Conservation (phyloP, 2,888 invertebrate species). For the Maniola hyperantus region DNA sequence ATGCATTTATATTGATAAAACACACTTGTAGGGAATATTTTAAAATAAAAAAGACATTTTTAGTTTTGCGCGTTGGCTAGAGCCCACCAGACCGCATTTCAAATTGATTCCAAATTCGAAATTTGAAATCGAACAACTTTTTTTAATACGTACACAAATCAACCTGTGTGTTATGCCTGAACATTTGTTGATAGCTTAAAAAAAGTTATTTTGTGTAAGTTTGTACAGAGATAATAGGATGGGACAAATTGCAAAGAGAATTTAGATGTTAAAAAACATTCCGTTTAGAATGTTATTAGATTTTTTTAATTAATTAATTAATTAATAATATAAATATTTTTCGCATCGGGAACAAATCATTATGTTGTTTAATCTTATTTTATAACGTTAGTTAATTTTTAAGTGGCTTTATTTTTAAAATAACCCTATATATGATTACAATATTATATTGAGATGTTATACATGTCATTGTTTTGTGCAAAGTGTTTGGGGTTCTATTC, state of each 20-base stretch:
- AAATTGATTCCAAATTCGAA: slow-evolving; percentile 49
- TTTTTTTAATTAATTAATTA: slow-evolving; percentile 59
- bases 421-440: slow-evolving; percentile 73
- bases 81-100: slow-evolving; percentile 78
- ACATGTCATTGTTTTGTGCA: slow-evolving; percentile 80
- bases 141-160: slow-evolving; percentile 64
- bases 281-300: slow-evolving; percentile 82
- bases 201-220: slow-evolving; percentile 78
- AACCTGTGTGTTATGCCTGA: slow-evolving; percentile 69
- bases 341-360: slow-evolving; percentile 81
- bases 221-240: slow-evolving; percentile 80
- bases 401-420: slow-evolving; percentile 78
- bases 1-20: slow-evolving; percentile 68
- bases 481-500: slow-evolving; percentile 72
- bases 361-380: slow-evolving; percentile 83
- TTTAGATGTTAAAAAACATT: slow-evolving; percentile 80
- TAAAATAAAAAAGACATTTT: slow-evolving; percentile 44
- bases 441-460: slow-evolving; percentile 81
- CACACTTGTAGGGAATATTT: slow-evolving; percentile 43
- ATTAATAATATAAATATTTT: slow-evolving; percentile 67
- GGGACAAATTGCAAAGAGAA: slow-evolving; percentile 83
- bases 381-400: slow-evolving; percentile 81
- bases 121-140: slow-evolving; percentile 67
- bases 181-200: slow-evolving; percentile 78
- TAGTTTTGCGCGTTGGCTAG: slow-evolving; percentile 62